phyloP scores from a whole-genome alignment of 2,113 vertebrate genomes.

The Columba janthina region DNA sequence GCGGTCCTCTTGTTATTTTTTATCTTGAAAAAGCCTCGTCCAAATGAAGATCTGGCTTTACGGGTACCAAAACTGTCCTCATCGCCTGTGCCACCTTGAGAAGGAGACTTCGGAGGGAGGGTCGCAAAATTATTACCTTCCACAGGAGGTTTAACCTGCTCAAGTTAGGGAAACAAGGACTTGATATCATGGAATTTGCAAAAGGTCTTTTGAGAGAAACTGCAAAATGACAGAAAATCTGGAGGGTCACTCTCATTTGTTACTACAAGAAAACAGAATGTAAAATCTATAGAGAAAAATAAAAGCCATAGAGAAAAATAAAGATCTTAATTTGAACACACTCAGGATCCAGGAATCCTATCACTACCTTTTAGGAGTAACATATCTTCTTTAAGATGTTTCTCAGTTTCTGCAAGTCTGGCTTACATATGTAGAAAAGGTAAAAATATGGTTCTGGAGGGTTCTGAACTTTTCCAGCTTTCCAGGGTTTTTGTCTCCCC shows the following conservation, averaged over 20 bases:
- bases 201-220: neutral
- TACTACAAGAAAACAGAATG: neutral
- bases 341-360: neutral
- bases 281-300: neutral
- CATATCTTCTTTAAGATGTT: neutral
- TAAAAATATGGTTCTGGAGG: neutral
- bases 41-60: conserved; percentile 93
- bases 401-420: neutral
- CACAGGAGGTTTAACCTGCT: conserved; percentile 74
- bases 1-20: conserved; percentile 89
- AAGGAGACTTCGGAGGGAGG: conserved; percentile 82
- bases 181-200: neutral
- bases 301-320: neutral
- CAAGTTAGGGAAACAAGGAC: neutral
- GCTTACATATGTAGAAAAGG: neutral
- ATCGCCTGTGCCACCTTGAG: conserved; percentile 60
- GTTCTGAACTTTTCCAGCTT: neutral
- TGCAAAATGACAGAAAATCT: neutral
- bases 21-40: conserved; percentile 95
- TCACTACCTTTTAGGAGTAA: neutral
- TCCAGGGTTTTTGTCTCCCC: neutral
- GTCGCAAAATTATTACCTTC: conserved; percentile 73
- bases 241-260: neutral
- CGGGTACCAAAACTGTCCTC: conserved; percentile 89
- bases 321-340: neutral